These are phyloP conservation scores for Ailurus styani DNA, from an alignment of 2,113 vertebrate species.

Conservation along the genomic window DNA sequence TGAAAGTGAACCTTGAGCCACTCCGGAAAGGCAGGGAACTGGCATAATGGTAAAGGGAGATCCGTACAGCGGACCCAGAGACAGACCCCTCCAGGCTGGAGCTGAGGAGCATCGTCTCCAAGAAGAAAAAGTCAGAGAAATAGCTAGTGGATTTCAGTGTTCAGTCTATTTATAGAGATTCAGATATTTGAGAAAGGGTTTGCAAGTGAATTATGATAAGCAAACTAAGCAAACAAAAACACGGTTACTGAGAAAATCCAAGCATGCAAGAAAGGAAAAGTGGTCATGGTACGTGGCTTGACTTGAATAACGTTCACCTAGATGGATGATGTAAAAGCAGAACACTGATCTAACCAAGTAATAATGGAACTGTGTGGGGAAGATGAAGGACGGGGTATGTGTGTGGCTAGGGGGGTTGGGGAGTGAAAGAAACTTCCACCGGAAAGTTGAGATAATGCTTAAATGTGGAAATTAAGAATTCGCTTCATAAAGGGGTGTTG, in stretches of 20 bases:
- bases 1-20: not conserved
- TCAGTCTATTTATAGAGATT: not conserved
- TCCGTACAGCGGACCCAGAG: not conserved
- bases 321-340: not conserved
- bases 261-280: not conserved
- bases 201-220: constrained; percentile 24
- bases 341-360: not conserved
- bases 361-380: not conserved
- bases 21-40: not conserved
- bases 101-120: not conserved
- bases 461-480: not conserved
- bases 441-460: not conserved
- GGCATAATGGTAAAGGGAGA: fast-evolving
- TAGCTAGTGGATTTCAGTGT: not conserved
- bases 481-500: not conserved
- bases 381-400: not conserved
- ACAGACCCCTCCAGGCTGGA: too few species aligned
- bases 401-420: not conserved
- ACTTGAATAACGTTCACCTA: not conserved
- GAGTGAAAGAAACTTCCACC: not conserved
- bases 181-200: constrained; percentile 1
- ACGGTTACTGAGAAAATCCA: constrained; percentile 3
- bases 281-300: not conserved
- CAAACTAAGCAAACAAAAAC: constrained; percentile 13
- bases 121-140: not conserved